Base-by-base conservation (phyloP, 2,113 vertebrate genomes). In the Danionella cerebrum region DNA sequence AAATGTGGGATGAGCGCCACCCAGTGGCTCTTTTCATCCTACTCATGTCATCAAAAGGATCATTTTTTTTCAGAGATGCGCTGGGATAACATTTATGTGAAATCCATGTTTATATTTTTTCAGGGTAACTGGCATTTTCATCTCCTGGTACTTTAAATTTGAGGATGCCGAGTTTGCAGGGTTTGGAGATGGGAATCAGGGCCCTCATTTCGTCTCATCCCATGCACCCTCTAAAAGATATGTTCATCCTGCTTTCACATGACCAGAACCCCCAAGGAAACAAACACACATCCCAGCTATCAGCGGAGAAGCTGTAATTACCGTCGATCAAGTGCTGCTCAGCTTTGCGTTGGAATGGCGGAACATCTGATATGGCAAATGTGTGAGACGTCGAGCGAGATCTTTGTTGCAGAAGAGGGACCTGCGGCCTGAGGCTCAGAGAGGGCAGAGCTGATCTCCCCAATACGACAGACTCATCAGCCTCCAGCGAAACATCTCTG, bases 201-300 rank as follows among this genome's bases (percentile, higher is more conserved):
- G n/a, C n/a, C n/a, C n/a, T n/a, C n/a, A n/a, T n/a, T n/a, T n/a
- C n/a, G n/a, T n/a, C n/a, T n/a, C n/a, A n/a, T n/a, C n/a, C n/a
- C n/a, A n/a, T n/a, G n/a, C n/a, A n/a, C n/a, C n/a, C 82, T 75
- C 81, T 78, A 85, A 81, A 83, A 66, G 81, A 87, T 87, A 82
- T 83, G 81, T 79, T 80, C 82, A 84, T 85, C 80, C 81, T 80
- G 71, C 77, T 79, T 87, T 87, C 82, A 84, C 80, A 75, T 84
- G 83, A 85, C 79, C 82, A 79, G 83, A 84, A 82, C 78, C 81
- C 79, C 76, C 75, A 39, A 58, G 51, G 50, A 67, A 38, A 50
- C 13, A 36, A 41, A 59, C 60, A 63, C 31, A 27, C 38, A 44
- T 65, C 19, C 48, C 27, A 22, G 57, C 19, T 72, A 67, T 77